Evolutionary conservation across 2,113 vertebrate species (phyloP), one percentile per base, ranked within the genome.

Genomic region (Hystrix cristata): DNA sequence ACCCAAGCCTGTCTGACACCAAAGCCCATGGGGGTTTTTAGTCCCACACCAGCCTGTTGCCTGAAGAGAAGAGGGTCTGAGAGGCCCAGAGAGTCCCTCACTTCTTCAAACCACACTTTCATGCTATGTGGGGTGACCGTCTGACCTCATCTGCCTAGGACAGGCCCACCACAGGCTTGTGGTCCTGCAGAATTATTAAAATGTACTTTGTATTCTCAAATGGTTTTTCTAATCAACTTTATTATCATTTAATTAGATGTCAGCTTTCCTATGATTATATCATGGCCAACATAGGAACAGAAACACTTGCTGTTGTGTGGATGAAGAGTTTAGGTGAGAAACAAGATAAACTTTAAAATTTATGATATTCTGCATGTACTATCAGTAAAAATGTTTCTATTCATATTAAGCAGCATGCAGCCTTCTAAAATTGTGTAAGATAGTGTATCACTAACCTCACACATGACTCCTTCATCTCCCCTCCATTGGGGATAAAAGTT

Each of bases 321-420:
- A 81, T 55, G 92, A 67, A 84, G 7, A 72, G 2, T 57, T 71
- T 84, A 14, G 9, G 14, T 92, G 18, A 92, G 55, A 95, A 82
- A 78, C 74, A 96, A 67, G 80, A 67, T 60, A 81, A 92, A 92
- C n/a, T 69, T 87, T 69, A 53, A 91, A 55, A 31, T 80, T 21
- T 57, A 72, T 31, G 78, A 59, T 67, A 88, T 43, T 82, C 18
- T 59, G 7, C 62, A 60, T 71, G 23, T 85, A 46, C 13, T 78
- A 55, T 74, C 62, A 57, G 34, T 5, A 19, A 57, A 89, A 76
- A 87, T 67, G 29, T 74, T 57, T 80, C 76, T 83, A 7, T 38
- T 11, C n/a, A 84, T n/a, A 64, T 15, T 60, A 92, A 84, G 31
- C 43, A 90, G 76, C 34, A 55, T 14, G 7, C 8, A 71, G 34